Conservation (phyloP, 1,140 invertebrate genomes). For the Lordiphosa collinella region DNA sequence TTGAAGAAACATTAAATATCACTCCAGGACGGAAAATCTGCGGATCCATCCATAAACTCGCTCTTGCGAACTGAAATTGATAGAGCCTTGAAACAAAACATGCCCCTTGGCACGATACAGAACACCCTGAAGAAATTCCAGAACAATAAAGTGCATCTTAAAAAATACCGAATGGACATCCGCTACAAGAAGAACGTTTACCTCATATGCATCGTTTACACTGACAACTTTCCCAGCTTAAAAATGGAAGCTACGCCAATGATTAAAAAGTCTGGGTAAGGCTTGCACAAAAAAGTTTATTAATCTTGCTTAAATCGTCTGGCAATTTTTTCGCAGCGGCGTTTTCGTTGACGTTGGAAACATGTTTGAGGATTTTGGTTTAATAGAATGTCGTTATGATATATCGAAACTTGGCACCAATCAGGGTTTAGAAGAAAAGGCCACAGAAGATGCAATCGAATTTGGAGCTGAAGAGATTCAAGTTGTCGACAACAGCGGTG, state of each 20-base stretch:
- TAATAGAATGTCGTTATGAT: slow-evolving; percentile 79
- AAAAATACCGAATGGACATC: slow-evolving; percentile 77
- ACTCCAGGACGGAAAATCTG: slow-evolving; percentile 80
- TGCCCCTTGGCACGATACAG: slow-evolving; percentile 83
- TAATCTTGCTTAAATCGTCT: not conserved
- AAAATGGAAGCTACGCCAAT: slow-evolving; percentile 78
- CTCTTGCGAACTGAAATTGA: slow-evolving; percentile 82
- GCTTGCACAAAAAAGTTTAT: not conserved
- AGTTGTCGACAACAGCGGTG: slow-evolving; percentile 76
- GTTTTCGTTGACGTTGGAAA: slow-evolving; percentile 64
- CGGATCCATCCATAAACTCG: slow-evolving; percentile 82
- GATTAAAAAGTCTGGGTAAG: slow-evolving; percentile 81
- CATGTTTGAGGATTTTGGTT: slow-evolving; percentile 81
- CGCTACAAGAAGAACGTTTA: slow-evolving; percentile 69
- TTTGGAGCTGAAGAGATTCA: slow-evolving; percentile 83
- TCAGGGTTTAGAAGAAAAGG: slow-evolving; percentile 80
- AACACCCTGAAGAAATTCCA: slow-evolving; percentile 80
- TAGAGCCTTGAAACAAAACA: slow-evolving; percentile 82
- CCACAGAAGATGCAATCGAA: slow-evolving; percentile 84
- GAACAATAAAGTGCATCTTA: slow-evolving; percentile 61
- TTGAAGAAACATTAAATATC: too few species aligned
- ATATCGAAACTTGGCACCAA: slow-evolving; percentile 24
- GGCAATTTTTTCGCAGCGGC: slow-evolving; percentile 16
- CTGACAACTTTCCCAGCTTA: slow-evolving; percentile 55
- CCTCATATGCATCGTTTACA: slow-evolving; percentile 61